These are phyloP conservation scores for Petrocephalus zakoni DNA, from an alignment of 2,113 vertebrate genomes.

Conservation along the genomic window DNA sequence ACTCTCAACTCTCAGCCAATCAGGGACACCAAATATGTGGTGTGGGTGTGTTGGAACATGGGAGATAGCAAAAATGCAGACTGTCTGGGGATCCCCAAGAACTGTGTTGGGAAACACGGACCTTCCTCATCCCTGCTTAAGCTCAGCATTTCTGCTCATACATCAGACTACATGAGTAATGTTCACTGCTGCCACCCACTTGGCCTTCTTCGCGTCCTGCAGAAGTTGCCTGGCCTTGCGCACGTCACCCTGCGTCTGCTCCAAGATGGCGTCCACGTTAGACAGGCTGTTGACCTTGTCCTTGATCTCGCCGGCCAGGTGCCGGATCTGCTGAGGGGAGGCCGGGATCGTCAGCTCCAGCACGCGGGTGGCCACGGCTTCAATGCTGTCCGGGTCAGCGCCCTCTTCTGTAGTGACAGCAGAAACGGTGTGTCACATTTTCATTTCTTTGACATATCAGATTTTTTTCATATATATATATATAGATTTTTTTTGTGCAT, in stretches of 20 bases:
- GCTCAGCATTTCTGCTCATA: background rate
- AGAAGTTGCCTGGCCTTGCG: slow-evolving; percentile 75
- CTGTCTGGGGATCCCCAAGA: background rate
- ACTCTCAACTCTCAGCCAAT: background rate
- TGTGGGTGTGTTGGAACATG: background rate
- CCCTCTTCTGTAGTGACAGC: slow-evolving; percentile 75
- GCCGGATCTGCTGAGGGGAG: slow-evolving; percentile 78
- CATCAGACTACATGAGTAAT: background rate
- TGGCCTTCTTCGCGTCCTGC: slow-evolving; percentile 76
- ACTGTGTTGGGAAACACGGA: background rate
- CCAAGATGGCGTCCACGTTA: slow-evolving; percentile 84
- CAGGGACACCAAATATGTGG: background rate
- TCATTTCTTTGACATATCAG: background rate
- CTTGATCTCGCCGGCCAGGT: slow-evolving; percentile 84
- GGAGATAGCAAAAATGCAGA: background rate
- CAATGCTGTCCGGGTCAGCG: slow-evolving; percentile 91
- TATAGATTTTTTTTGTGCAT: too few species aligned
- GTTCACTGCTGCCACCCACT: slow-evolving; percentile 53
- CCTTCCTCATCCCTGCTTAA: background rate
- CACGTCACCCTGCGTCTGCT: slow-evolving; percentile 77
- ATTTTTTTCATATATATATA: background rate
- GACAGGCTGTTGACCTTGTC: slow-evolving; percentile 79
- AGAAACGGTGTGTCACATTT: background rate
- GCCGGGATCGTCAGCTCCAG: slow-evolving; percentile 89
- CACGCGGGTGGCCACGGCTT: slow-evolving; percentile 80